Percentiles rank a stretch among this genome's conserved stretches.
These are phyloP conservation scores for Chlorodrepanis virens DNA, from an alignment of 2,113 vertebrate species.

Conservation along the genomic window DNA sequence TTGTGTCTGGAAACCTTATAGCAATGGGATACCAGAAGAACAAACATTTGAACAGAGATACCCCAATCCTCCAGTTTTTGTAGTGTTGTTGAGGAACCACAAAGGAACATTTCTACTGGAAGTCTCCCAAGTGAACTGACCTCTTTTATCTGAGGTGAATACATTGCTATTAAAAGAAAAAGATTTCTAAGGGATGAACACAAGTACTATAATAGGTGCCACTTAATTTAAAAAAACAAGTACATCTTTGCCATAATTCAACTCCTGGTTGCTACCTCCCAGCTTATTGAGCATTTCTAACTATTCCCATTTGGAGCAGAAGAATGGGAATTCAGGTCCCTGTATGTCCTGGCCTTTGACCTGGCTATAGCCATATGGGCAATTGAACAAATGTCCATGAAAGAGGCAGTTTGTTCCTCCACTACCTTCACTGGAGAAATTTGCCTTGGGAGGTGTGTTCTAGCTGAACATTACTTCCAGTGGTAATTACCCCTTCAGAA, in stretches of 20 bases:
- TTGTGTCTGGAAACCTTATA: not conserved
- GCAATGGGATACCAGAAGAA: not conserved
- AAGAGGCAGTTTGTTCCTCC: not conserved
- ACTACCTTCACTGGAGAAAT: not conserved
- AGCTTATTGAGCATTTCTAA: not conserved
- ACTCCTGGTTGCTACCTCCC: not conserved
- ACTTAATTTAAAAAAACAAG: not conserved
- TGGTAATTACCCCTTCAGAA: not conserved
- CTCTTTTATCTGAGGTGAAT: not conserved
- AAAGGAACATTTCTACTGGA: not conserved
- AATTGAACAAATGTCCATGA: not conserved
- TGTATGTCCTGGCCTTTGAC: not conserved
- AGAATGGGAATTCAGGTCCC: not conserved
- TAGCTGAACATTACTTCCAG: not conserved
- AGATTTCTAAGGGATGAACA: not conserved
- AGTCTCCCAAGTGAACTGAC: not conserved
- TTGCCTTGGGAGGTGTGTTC: not conserved
- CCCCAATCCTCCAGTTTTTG: rapidly evolving
- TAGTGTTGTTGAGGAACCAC: not conserved
- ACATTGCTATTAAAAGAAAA: not conserved
- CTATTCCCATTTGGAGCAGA: not conserved
- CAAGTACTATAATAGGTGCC: not conserved
- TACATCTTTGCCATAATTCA: not conserved
- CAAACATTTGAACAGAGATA: not conserved
- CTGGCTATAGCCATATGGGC: not conserved